A percentile compares a stretch with the other conserved stretches of the same genome.
Evolutionary conservation across 2,797 vertebrate genomes (phyloP).

Genomic region (Octomys mimax): DNA sequence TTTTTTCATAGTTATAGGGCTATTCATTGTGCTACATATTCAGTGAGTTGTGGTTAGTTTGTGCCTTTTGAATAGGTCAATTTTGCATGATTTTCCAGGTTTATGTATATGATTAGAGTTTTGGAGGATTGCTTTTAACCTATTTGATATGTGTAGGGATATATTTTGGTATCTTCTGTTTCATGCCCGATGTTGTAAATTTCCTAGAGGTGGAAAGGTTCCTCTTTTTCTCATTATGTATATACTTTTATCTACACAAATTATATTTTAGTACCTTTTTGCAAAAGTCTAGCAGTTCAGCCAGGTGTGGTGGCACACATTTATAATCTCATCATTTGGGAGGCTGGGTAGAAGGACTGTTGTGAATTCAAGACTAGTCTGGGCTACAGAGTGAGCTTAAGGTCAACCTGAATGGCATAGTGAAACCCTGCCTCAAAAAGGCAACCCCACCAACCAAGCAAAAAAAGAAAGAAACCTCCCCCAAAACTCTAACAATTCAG

Average conservation of each 20-base stretch:
- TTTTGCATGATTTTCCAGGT: not conserved
- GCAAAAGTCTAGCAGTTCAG: not conserved
- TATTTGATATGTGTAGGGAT: not conserved
- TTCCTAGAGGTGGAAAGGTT: not conserved
- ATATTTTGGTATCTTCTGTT: not conserved
- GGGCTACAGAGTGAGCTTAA: too few species aligned
- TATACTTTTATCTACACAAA: not conserved
- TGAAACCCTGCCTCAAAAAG: too few species aligned
- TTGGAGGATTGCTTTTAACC: not conserved
- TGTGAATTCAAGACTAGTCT: too few species aligned
- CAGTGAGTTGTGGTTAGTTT: not conserved
- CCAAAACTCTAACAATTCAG: not conserved
- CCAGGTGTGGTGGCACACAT: too few species aligned
- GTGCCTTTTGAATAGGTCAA: not conserved
- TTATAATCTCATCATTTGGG: too few species aligned
- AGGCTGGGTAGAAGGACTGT: too few species aligned
- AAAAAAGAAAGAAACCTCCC: too few species aligned
- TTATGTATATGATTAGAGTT: not conserved
- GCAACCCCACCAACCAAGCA: too few species aligned
- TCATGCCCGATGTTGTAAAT: not conserved
- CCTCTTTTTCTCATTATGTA: not conserved
- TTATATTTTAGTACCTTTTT: not conserved
- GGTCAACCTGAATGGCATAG: too few species aligned
- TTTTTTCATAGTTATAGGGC: not conserved
- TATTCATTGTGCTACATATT: not conserved